These are phyloP conservation scores for Lasioglossum lativentre DNA, from an alignment of 2,888 invertebrate species.

Conservation along the genomic window DNA sequence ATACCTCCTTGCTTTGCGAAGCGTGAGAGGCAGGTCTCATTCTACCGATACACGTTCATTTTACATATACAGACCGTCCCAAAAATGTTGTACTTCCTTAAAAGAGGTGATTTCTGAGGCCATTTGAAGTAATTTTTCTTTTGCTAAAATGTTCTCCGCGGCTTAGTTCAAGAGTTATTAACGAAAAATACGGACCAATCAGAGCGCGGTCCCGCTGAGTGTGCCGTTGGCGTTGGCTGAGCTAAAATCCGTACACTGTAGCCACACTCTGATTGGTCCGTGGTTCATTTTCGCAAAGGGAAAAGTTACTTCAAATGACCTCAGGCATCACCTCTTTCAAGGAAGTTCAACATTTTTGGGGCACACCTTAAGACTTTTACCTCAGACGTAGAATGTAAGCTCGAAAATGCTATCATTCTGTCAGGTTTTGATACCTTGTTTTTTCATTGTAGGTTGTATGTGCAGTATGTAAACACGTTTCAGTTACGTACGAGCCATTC, in stretches of 20 bases:
- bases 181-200: too few species aligned
- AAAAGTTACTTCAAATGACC: not conserved
- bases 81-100: not conserved
- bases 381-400: not conserved
- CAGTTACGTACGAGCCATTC: constrained; percentile 88
- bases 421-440: not conserved
- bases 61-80: not conserved
- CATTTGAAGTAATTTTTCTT: not conserved
- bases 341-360: not conserved
- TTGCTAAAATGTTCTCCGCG: too few species aligned
- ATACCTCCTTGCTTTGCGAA: constrained; percentile 73
- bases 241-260: too few species aligned
- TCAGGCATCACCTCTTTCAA: not conserved
- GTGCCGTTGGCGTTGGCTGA: too few species aligned
- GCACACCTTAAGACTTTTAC: not conserved
- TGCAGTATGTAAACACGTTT: constrained; percentile 87
- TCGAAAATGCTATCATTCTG: not conserved
- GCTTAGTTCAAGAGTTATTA: too few species aligned
- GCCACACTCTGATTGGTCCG: too few species aligned
- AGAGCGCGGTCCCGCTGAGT: too few species aligned
- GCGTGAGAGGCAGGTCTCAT: constrained; percentile 71
- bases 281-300: too few species aligned
- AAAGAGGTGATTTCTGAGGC: not conserved
- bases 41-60: constrained; percentile 60
- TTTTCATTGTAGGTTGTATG: constrained; percentile 86